Percentiles rank a stretch among this genome's conserved stretches.
These are phyloP conservation scores for Cyanoderma ruficeps DNA, from an alignment of 2,113 vertebrate genomes.

Conservation along the genomic window DNA sequence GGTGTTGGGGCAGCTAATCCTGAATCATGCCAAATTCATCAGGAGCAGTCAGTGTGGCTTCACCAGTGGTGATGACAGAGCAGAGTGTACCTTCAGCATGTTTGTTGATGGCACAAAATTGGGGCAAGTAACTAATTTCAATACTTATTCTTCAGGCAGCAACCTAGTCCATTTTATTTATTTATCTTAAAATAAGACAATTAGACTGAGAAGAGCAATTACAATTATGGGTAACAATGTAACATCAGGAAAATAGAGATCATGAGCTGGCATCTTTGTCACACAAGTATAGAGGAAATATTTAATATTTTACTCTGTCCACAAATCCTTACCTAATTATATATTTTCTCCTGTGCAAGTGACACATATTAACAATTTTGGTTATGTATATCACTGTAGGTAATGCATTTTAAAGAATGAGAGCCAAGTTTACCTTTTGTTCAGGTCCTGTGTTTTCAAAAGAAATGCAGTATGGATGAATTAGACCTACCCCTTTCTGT, in stretches of 20 bases:
- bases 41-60: background rate
- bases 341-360: background rate
- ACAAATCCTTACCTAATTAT: background rate
- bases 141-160: background rate
- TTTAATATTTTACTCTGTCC: background rate
- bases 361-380: background rate
- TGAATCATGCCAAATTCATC: background rate
- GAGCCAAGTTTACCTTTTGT: background rate
- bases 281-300: background rate
- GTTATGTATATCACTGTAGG: background rate
- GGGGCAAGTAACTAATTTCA: background rate
- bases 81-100: background rate
- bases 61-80: background rate
- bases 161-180: background rate
- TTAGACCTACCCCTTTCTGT: background rate
- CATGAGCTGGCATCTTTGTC: background rate
- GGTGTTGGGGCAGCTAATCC: background rate
- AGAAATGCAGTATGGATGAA: background rate
- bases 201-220: background rate
- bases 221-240: background rate
- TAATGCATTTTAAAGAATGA: background rate
- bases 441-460: background rate
- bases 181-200: background rate
- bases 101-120: background rate
- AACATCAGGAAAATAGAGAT: conserved; percentile 19